phyloP scores from a whole-genome alignment of 2,888 invertebrate genomes.

The Drosophila antonietae region DNA sequence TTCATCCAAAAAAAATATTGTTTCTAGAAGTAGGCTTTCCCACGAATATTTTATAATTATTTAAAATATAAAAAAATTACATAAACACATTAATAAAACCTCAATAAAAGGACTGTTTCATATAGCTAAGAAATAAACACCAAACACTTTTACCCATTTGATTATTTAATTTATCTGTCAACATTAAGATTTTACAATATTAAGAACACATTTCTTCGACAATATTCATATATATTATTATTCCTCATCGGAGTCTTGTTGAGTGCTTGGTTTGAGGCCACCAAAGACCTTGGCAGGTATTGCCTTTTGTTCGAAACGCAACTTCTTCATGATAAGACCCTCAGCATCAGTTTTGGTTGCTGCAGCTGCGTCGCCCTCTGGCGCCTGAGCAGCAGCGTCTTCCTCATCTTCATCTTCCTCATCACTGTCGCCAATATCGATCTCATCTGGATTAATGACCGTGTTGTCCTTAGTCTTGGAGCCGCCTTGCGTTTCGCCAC shows the following conservation, averaged over 20 bases:
- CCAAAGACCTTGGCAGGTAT: slow-evolving; percentile 97
- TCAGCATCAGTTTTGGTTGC: slow-evolving; percentile 85
- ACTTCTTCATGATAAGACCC: slow-evolving; percentile 87
- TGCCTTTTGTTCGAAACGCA: slow-evolving; percentile 92
- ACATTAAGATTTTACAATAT: not conserved
- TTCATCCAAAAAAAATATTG: too few species aligned
- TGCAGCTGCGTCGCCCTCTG: slow-evolving; percentile 19
- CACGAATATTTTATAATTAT: too few species aligned
- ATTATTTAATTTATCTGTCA: not conserved
- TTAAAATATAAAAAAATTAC: not conserved
- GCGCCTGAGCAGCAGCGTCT: slow-evolving; percentile 87
- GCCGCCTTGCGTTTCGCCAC: slow-evolving; percentile 93
- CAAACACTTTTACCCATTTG: not conserved
- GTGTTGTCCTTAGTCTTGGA: slow-evolving; percentile 87
- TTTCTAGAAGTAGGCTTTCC: too few species aligned
- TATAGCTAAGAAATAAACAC: not conserved
- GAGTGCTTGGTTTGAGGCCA: slow-evolving; percentile 86
- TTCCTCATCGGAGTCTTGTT: slow-evolving; percentile 77
- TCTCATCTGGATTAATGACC: slow-evolving; percentile 94
- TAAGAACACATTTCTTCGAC: not conserved
- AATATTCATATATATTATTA: slow-evolving; percentile 9
- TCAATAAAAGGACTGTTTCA: not conserved
- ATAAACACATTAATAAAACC: not conserved
- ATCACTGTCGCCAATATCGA: slow-evolving; percentile 91
- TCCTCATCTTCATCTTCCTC: slow-evolving; percentile 87